Evolutionary conservation across 2,797 vertebrate species (phyloP).

Genomic region (Pitangus sulphuratus): DNA sequence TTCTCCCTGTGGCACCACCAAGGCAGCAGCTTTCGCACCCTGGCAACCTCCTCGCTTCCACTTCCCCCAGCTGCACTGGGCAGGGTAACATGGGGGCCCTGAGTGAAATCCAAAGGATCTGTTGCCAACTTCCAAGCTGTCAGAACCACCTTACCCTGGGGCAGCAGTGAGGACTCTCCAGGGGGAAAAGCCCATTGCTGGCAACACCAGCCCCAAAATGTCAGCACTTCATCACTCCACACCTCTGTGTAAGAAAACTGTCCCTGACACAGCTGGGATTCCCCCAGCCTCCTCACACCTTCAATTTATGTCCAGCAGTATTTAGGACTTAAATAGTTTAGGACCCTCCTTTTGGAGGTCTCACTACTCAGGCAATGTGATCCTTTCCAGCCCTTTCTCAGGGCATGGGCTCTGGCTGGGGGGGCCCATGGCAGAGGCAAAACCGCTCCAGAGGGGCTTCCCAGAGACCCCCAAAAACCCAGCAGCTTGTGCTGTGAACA

Average conservation of each 20-base stretch:
- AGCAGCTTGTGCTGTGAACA: not conserved
- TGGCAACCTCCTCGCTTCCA: rapidly evolving
- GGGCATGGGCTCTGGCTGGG: not conserved
- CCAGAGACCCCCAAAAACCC: not conserved
- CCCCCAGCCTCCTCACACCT: not conserved
- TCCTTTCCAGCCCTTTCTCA: rapidly evolving
- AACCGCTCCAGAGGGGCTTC: not conserved
- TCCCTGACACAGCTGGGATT: not conserved
- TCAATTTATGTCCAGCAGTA: not conserved
- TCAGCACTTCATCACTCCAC: too few relatives aligned
- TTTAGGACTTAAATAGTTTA: not conserved
- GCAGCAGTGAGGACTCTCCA: rapidly evolving
- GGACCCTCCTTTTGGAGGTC: not conserved
- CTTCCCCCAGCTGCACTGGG: rapidly evolving
- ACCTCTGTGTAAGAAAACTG: too few relatives aligned
- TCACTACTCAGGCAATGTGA: not conserved
- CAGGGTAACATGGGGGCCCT: rapidly evolving
- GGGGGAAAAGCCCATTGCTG: too few relatives aligned
- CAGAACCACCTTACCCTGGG: rapidly evolving
- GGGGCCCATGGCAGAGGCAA: rapidly evolving
- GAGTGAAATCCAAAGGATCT: not conserved
- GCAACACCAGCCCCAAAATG: not conserved
- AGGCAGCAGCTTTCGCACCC: not conserved
- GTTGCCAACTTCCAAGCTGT: not conserved
- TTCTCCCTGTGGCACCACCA: not conserved